These are phyloP conservation scores for Esox masquinongy DNA, from an alignment of 2,797 vertebrate genomes.

Conservation along the genomic window DNA sequence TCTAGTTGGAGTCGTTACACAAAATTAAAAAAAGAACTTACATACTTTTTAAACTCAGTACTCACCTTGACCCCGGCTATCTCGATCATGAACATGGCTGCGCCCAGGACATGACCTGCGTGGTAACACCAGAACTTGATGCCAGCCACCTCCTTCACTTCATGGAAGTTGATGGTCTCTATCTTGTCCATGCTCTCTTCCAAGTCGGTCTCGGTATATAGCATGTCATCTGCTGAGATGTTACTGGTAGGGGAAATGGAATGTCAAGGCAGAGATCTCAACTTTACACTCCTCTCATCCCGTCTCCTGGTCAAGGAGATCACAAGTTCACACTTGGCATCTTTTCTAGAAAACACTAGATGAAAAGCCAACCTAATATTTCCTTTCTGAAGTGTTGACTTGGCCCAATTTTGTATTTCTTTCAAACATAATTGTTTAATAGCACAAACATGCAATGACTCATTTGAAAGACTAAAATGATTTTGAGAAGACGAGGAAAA, in stretches of 20 bases:
- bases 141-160: constrained; percentile 96
- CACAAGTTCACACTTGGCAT: no score
- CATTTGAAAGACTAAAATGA: no score
- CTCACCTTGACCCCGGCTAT: constrained; percentile 94
- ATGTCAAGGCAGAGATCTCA: neutral
- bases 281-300: neutral
- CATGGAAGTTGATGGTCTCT: constrained; percentile 98
- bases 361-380: no score
- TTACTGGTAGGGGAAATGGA: constrained; percentile 74
- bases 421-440: no score
- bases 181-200: constrained; percentile 99
- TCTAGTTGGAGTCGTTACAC: no score
- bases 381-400: no score
- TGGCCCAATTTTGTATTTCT: no score
- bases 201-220: constrained; percentile 94
- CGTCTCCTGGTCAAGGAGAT: no score
- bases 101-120: constrained; percentile 90
- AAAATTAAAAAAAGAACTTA: no score
- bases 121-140: constrained; percentile 99
- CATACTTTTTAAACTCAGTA: neutral
- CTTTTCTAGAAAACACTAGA: no score
- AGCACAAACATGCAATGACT: no score
- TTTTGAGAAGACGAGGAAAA: no score
- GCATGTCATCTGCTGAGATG: constrained; percentile 96
- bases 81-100: constrained; percentile 98